phyloP scores from a whole-genome alignment of 1,140 invertebrate genomes.

The Pomacea maculata region DNA sequence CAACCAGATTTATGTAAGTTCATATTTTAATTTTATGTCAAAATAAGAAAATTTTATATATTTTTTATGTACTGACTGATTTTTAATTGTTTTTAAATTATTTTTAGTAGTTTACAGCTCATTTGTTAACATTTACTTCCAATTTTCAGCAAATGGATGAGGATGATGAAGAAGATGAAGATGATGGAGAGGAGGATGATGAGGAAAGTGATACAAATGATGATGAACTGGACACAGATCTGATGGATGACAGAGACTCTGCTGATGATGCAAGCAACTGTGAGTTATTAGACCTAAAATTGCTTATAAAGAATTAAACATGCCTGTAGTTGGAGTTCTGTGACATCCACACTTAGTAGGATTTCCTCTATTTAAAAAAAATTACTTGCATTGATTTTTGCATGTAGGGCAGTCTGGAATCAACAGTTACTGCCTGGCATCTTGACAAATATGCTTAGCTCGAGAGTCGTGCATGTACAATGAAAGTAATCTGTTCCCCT shows the following conservation, averaged over 20 bases:
- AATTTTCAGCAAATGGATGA: constrained; percentile 52
- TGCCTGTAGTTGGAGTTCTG: no score
- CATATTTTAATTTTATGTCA: neutral
- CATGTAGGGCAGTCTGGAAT: no score
- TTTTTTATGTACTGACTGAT: neutral
- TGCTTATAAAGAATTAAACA: no score
- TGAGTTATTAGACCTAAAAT: constrained; percentile 8
- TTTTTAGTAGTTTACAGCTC: neutral
- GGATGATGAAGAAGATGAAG: constrained; percentile 61
- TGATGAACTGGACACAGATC: constrained; percentile 59
- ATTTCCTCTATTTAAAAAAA: no score
- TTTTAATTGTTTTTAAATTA: neutral
- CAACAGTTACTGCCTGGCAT: no score
- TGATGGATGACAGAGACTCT: constrained; percentile 62
- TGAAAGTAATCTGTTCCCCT: no score
- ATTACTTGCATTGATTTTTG: no score
- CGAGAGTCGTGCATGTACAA: no score
- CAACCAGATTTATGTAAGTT: no score
- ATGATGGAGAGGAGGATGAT: constrained; percentile 59
- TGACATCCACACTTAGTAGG: no score
- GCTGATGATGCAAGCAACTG: constrained; percentile 54
- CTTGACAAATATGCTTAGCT: no score
- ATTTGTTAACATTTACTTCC: neutral
- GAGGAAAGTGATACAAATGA: constrained; percentile 62
- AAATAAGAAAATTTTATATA: neutral